phyloP scores from a whole-genome alignment of 1,140 invertebrate species.

The Drosophila punjabiensis region DNA sequence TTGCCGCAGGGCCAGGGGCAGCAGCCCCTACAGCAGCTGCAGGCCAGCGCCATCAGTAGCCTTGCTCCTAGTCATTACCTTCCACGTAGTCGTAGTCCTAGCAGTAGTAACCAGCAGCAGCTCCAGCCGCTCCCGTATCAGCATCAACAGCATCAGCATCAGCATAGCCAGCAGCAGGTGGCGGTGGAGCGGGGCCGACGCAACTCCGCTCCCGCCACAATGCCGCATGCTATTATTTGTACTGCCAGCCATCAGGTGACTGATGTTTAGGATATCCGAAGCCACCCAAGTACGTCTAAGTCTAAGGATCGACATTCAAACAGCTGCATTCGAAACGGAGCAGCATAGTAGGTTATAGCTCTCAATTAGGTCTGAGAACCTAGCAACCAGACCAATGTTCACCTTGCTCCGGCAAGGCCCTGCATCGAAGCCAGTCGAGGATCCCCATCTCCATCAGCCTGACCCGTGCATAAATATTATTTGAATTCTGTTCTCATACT shows the following conservation, averaged over 20 bases:
- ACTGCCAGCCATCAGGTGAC: slow-evolving; percentile 84
- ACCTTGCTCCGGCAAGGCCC: slow-evolving; percentile 2
- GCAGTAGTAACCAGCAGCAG: slow-evolving; percentile 63
- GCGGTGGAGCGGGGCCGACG: slow-evolving; percentile 59
- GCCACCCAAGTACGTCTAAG: slow-evolving; percentile 17
- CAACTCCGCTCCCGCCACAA: slow-evolving; percentile 72
- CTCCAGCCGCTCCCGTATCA: slow-evolving; percentile 43
- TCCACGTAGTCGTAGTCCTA: slow-evolving; percentile 77
- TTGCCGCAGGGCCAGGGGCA: slow-evolving; percentile 47
- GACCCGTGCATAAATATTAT: slow-evolving; percentile 4
- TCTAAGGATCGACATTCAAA: slow-evolving; percentile 7
- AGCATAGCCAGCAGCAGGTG: slow-evolving; percentile 36
- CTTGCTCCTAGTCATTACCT: slow-evolving; percentile 68
- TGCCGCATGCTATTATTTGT: slow-evolving; percentile 69
- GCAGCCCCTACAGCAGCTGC: slow-evolving; percentile 38
- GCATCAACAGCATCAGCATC: slow-evolving; percentile 40
- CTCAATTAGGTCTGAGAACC: not conserved
- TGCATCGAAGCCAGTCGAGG: slow-evolving; percentile 5
- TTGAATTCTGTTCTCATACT: slow-evolving; percentile 5
- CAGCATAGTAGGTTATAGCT: slow-evolving; percentile 5
- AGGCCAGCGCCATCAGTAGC: slow-evolving; percentile 60
- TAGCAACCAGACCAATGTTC: slow-evolving; percentile 36
- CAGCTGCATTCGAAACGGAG: slow-evolving; percentile 9
- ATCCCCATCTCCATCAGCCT: not conserved
- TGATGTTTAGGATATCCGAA: slow-evolving; percentile 65